phyloP scores from a whole-genome alignment of 1,140 invertebrate genomes.

The Manduca sexta region DNA sequence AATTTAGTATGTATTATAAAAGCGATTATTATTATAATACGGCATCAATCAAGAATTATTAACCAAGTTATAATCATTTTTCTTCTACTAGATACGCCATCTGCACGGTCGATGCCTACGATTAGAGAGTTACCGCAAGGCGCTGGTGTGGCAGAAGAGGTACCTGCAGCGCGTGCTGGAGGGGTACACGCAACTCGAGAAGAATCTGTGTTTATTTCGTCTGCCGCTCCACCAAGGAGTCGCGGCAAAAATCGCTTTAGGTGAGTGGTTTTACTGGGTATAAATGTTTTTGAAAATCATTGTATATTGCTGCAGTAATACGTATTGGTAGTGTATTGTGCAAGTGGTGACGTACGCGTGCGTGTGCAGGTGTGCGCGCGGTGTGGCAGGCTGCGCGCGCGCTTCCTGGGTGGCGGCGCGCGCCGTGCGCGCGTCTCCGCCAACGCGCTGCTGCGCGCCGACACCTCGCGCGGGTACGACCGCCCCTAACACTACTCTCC shows the following conservation, averaged over 20 bases:
- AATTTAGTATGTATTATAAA: too few relatives aligned
- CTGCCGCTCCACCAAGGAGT: slow-evolving; percentile 18
- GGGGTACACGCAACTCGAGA: slow-evolving; percentile 76
- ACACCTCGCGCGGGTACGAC: not conserved
- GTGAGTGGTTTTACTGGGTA: slow-evolving; percentile 39
- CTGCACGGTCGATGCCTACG: slow-evolving; percentile 84
- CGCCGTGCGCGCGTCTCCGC: slow-evolving; percentile 31
- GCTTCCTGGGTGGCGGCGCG: slow-evolving; percentile 81
- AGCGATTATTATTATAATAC: too few relatives aligned
- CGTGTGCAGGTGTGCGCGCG: slow-evolving; percentile 72
- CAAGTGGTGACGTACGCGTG: not conserved
- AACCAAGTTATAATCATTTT: not conserved
- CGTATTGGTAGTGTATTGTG: not conserved
- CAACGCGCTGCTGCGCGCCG: slow-evolving; percentile 22
- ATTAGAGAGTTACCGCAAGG: slow-evolving; percentile 86
- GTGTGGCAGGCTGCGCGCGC: slow-evolving; percentile 83
- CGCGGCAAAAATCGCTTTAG: slow-evolving; percentile 49
- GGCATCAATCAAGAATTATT: too few relatives aligned
- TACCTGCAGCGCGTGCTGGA: slow-evolving; percentile 83
- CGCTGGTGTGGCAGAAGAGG: slow-evolving; percentile 88
- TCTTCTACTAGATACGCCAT: slow-evolving; percentile 71
- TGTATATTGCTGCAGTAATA: too few relatives aligned
- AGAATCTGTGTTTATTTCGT: slow-evolving; percentile 19
- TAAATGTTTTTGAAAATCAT: too few relatives aligned
- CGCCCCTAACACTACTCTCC: not conserved